These are phyloP conservation scores for Mimumesa dahlbomi DNA, from an alignment of 2,888 invertebrate species.

Conservation along the genomic window DNA sequence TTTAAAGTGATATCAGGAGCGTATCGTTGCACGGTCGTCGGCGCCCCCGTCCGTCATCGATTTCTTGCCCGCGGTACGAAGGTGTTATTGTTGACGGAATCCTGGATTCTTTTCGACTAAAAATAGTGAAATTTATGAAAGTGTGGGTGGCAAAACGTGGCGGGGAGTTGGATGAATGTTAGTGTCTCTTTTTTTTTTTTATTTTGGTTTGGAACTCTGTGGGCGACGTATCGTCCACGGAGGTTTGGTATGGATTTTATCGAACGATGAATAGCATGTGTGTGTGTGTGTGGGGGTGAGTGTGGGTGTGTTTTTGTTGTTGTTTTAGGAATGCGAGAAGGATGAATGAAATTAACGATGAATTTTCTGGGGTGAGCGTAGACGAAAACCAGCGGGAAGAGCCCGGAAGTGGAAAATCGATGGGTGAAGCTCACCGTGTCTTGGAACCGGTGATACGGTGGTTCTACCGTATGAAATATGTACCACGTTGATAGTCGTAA, in stretches of 20 bases:
- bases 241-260: no score
- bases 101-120: not conserved
- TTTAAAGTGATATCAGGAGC: slow-evolving; percentile 48
- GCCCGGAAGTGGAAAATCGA: slow-evolving; percentile 39
- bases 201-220: no score
- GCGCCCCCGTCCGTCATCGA: slow-evolving; percentile 29
- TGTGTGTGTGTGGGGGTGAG: no score
- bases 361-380: not conserved
- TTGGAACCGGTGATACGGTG: slow-evolving; percentile 9
- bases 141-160: not conserved
- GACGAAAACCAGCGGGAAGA: not conserved
- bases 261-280: no score
- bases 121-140: not conserved
- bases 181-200: no score
- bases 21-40: slow-evolving; percentile 8
- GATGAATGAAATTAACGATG: no score
- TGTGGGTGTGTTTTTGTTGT: no score
- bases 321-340: no score
- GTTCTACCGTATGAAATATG: slow-evolving; percentile 28
- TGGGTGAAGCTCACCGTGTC: slow-evolving; percentile 20
- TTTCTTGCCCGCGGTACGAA: slow-evolving; percentile 12
- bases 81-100: no score
- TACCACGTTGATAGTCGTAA: slow-evolving; percentile 7
- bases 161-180: not conserved
- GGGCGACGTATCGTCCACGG: no score